A percentile compares a stretch with the other conserved stretches of the same genome.
Evolutionary conservation across 2,113 vertebrate species (phyloP).

Genomic region (Zingel zingel): DNA sequence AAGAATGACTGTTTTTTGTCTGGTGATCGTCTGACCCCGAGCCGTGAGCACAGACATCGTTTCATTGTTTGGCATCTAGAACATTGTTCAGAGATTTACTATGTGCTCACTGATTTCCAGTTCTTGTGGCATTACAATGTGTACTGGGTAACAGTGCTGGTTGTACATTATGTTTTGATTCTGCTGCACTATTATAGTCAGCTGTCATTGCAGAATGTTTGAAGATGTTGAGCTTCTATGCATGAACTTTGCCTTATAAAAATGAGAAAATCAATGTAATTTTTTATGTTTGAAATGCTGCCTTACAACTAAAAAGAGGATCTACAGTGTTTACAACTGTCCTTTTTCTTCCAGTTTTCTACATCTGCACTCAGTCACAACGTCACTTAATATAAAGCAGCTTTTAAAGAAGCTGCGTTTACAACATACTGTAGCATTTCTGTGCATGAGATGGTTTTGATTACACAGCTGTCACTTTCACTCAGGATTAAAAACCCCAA

Average conservation of each 20-base stretch:
- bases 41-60: conserved; percentile 9
- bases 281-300: background rate
- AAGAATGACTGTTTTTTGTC: conserved; percentile 45
- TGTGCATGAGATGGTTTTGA: conserved; percentile 44
- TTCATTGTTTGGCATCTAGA: background rate
- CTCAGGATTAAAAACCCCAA: conserved; percentile 48
- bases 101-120: background rate
- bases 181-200: background rate
- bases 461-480: conserved; percentile 56
- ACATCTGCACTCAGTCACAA: background rate
- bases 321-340: background rate
- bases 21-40: conserved; percentile 37
- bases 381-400: background rate
- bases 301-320: background rate
- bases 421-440: conserved; percentile 1
- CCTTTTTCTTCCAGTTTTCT: background rate
- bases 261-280: background rate
- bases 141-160: background rate
- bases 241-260: background rate
- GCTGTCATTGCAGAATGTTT: background rate
- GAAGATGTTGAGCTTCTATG: background rate
- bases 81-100: background rate
- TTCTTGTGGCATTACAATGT: background rate
- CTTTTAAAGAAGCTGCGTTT: conserved; percentile 7
- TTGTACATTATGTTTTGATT: background rate